A percentile compares a stretch with the other conserved stretches of the same genome.
Conservation (phyloP, 2,113 vertebrate genomes). For the Colaptes auratus region DNA sequence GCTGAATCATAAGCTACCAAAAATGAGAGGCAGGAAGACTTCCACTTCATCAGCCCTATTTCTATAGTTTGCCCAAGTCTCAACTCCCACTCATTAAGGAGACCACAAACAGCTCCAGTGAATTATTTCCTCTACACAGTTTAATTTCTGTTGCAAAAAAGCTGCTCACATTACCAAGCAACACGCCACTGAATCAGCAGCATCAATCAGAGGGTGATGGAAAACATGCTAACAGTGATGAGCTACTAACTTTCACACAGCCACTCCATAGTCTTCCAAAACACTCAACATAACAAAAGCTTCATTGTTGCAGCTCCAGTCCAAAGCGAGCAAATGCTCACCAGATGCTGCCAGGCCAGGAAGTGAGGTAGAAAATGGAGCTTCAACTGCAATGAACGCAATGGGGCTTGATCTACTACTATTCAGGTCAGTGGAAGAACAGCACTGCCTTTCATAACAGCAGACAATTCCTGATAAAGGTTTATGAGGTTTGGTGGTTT, state of each 20-base stretch:
- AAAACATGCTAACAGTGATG: not conserved
- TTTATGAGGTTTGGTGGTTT: not conserved
- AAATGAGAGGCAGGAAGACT: not conserved
- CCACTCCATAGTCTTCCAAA: not conserved
- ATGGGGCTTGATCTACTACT: not conserved
- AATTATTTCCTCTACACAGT: not conserved
- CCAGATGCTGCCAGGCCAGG: constrained; percentile 7
- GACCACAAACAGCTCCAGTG: not conserved
- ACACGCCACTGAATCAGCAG: not conserved
- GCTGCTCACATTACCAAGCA: not conserved
- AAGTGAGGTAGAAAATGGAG: not conserved
- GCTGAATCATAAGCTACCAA: not conserved
- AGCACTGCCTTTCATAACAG: accelerated
- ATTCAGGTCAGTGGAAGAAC: not conserved
- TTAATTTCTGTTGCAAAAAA: not conserved
- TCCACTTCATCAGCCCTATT: not conserved
- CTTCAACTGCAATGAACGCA: not conserved
- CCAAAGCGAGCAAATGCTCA: not conserved
- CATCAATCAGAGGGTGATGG: not conserved
- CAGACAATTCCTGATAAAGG: not conserved
- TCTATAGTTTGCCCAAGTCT: not conserved
- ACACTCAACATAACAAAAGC: not conserved
- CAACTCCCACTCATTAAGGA: not conserved
- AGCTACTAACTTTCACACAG: not conserved
- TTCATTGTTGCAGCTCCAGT: not conserved